A percentile compares a stretch with the other conserved stretches of the same genome.
phyloP scores from a whole-genome alignment of 2,888 invertebrate species.

The Synanthedon myopaeformis region DNA sequence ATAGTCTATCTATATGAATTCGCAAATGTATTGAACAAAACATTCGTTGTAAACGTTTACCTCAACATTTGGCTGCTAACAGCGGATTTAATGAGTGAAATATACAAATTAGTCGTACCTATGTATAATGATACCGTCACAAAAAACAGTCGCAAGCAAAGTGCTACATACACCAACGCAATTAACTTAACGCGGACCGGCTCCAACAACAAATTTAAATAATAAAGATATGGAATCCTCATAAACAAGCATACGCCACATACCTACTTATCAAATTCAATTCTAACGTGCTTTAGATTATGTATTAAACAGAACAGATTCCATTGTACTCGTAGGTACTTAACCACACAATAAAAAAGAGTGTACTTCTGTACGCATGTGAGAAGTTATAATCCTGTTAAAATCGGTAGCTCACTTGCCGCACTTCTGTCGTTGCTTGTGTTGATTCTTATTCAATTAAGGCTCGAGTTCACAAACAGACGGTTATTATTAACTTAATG shows the following conservation, averaged over 20 bases:
- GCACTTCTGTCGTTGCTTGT: too few relatives aligned
- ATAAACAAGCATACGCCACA: slow-evolving; percentile 64
- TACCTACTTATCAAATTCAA: slow-evolving; percentile 60
- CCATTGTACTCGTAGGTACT: too few relatives aligned
- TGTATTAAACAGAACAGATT: slow-evolving; percentile 1
- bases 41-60: background rate
- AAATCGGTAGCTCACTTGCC: too few relatives aligned
- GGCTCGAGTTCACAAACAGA: too few relatives aligned
- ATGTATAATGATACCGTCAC: slow-evolving; percentile 5
- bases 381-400: too few relatives aligned
- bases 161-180: slow-evolving; percentile 26
- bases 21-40: background rate
- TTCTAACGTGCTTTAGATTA: slow-evolving; percentile 41
- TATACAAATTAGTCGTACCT: slow-evolving; percentile 14
- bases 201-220: slow-evolving; percentile 39
- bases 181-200: slow-evolving; percentile 50
- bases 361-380: too few relatives aligned
- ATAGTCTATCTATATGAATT: background rate
- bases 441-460: too few relatives aligned
- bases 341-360: too few relatives aligned
- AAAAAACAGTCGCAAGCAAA: slow-evolving; percentile 9
- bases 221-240: slow-evolving; percentile 54
- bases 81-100: slow-evolving; percentile 22
- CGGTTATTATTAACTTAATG: too few relatives aligned
- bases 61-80: slow-evolving; percentile 13